Base-by-base conservation (phyloP, 2,113 vertebrate species). In the Patagioenas fasciata region DNA sequence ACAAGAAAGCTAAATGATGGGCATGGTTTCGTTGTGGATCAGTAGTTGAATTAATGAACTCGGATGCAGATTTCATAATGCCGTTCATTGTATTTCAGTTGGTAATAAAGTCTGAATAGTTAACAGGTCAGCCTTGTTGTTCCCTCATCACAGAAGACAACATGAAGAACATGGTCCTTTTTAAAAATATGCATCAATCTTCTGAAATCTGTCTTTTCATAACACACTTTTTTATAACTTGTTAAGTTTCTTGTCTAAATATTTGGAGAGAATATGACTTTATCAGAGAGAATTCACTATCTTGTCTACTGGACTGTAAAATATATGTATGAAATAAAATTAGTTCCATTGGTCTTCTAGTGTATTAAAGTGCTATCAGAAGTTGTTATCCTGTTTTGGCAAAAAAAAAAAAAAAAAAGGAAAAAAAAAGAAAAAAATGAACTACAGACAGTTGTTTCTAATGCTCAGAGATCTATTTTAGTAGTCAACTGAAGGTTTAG, bases 401-500 rank as follows among this genome's bases (percentile, higher is more conserved):
- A 98, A 97, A 97, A 97, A 95, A 97, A 96, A 97, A 97, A 61
- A 98, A 96, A 97, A 97, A 97, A 96, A 97, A 96, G 96, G 58
- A 78, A 86, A 40, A 40, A 40, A 40, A 5, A 91, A 77, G 18
- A 98, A 98, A 98, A 97, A 98, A 98, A 88, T 98, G 97, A 98
- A 97, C 97, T 98, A 98, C 97, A 98, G 97, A 98, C 98, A 94
- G 97, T 98, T 98, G 98, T 99, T 99, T 99, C 98, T 99, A 99
- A 99, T 97, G 97, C 98, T 99, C 99, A 99, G 98, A 99, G 99
- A 98, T 99, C 99, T 99, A 99, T 99, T 99, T 99, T 99, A 99
- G 99, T 99, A 99, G 99, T 99, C 98, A 98, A 98, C 98, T 98
- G 98, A 99, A 98, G 98, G 99, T 98, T 99, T 99, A 99, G 99